Percentiles rank a stretch among this genome's conserved stretches.
Conservation (phyloP, 2,888 invertebrate species). For the Pilophorus perplexus region DNA sequence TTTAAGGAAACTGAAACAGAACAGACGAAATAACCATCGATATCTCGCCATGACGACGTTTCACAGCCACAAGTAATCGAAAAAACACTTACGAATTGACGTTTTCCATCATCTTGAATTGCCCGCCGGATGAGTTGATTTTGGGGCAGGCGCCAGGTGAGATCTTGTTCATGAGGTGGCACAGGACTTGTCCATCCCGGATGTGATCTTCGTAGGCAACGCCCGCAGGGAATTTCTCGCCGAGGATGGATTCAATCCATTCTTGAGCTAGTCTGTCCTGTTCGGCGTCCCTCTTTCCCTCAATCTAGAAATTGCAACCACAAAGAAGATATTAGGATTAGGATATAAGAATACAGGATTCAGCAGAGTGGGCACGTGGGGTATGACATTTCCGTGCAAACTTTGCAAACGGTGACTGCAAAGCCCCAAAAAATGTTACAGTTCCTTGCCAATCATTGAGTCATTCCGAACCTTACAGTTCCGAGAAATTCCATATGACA, state of each 20-base stretch:
- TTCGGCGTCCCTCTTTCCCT: constrained; percentile 75
- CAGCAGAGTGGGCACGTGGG: no score
- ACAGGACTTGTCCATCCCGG: constrained; percentile 88
- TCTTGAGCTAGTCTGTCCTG: constrained; percentile 85
- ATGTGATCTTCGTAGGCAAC: constrained; percentile 84
- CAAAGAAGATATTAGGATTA: no score
- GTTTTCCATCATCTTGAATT: constrained; percentile 99
- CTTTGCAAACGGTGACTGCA: no score
- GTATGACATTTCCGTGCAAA: no score
- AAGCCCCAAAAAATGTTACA: no score
- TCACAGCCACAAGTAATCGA: background rate
- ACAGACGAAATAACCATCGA: background rate
- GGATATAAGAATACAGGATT: no score
- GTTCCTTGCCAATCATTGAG: no score
- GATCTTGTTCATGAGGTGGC: constrained; percentile 91
- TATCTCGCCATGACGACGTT: background rate
- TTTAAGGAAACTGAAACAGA: constrained; percentile 77
- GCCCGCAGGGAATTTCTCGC: constrained; percentile 80
- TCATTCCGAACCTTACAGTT: no score
- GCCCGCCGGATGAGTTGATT: constrained; percentile 90
- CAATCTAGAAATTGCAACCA: constrained; percentile 72
- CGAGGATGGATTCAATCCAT: constrained; percentile 87
- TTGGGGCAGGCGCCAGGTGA: constrained; percentile 83
- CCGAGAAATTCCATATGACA: no score
- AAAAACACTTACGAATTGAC: constrained; percentile 74